Evolutionary conservation across 2,888 invertebrate species (phyloP), one percentile per base, ranked within the genome.

Genomic region (Ennomos erosarius): DNA sequence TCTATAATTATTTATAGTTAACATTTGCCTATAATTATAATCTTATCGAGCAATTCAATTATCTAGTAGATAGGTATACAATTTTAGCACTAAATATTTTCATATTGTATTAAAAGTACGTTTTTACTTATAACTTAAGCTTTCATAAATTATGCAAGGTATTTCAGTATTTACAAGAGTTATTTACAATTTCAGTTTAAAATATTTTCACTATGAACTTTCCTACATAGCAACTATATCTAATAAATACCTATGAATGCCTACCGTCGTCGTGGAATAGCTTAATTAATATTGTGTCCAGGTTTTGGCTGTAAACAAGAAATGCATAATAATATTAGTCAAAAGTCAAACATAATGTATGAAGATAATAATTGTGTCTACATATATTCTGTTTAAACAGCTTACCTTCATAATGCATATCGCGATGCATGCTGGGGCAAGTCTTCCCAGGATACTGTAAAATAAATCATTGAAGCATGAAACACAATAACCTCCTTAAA

Each of bases 371-470:
- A 35, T 3, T n/a, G 10, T 40, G 13, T 10, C n/a, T n/a, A n/a
- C n/a, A n/a, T n/a, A n/a, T n/a, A n/a, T n/a, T n/a, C n/a, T n/a
- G n/a, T n/a, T n/a, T n/a, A n/a, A n/a, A n/a, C n/a, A n/a, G 26
- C 26, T 69, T 90, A 96, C 96, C 96, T 95, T 97, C 97, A 88
- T 98, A 98, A 93, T 97, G 96, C 90, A 97, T 97, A 82, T 97
- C 97, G 87, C 96, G 96, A 93, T 97, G 96, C 98, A 98, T 98
- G 79, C 96, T 97, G 57, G 97, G 97, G 88, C 97, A 97, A 82
- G 96, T 96, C 87, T 97, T 97, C 65, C 95, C 95, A 69, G 94
- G 95, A 93, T 95, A 94, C 85, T 94, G 94, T 76, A 90, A 90
- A 73, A 75, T 73, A 71, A 68, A 47, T 65, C 66, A 59, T 26